Evolutionary conservation across 2,888 invertebrate genomes (phyloP).

Genomic region (Malthinus seriepunctatus): DNA sequence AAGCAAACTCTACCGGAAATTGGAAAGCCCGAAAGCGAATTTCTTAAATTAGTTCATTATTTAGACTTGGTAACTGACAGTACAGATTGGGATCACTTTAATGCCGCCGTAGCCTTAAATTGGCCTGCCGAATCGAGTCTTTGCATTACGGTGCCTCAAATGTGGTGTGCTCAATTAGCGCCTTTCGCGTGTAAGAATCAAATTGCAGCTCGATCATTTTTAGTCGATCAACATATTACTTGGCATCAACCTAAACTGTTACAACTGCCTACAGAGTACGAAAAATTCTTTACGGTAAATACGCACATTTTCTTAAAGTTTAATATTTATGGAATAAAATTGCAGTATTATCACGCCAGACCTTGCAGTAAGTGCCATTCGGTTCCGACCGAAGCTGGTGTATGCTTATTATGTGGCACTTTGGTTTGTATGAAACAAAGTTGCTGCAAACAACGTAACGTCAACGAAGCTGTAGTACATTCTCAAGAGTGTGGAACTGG

Average conservation of each 20-base stretch:
- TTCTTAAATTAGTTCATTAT: slow-evolving; percentile 76
- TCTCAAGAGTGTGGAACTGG: slow-evolving; percentile 94
- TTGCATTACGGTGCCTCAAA: slow-evolving; percentile 59
- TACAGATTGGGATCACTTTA: slow-evolving; percentile 69
- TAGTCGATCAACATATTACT: slow-evolving; percentile 73
- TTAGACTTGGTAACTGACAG: slow-evolving; percentile 73
- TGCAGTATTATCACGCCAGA: slow-evolving; percentile 87
- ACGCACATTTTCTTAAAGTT: neutral
- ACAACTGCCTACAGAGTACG: slow-evolving; percentile 86
- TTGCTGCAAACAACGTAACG: slow-evolving; percentile 80
- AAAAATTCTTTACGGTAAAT: slow-evolving; percentile 81
- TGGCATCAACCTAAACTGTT: slow-evolving; percentile 86
- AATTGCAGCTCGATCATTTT: slow-evolving; percentile 67
- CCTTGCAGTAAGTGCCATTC: slow-evolving; percentile 87
- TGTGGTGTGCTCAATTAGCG: slow-evolving; percentile 73
- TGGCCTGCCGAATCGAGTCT: slow-evolving; percentile 56
- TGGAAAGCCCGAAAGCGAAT: slow-evolving; percentile 69
- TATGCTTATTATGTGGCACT: slow-evolving; percentile 91
- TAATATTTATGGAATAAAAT: neutral
- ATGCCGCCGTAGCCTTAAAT: slow-evolving; percentile 65
- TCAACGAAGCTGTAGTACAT: slow-evolving; percentile 91
- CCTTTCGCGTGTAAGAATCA: slow-evolving; percentile 60
- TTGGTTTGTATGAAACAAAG: slow-evolving; percentile 89
- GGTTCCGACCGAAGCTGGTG: slow-evolving; percentile 87
- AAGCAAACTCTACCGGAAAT: slow-evolving; percentile 75